phyloP scores from a whole-genome alignment of 2,797 vertebrate genomes.

The Pampus argenteus region DNA sequence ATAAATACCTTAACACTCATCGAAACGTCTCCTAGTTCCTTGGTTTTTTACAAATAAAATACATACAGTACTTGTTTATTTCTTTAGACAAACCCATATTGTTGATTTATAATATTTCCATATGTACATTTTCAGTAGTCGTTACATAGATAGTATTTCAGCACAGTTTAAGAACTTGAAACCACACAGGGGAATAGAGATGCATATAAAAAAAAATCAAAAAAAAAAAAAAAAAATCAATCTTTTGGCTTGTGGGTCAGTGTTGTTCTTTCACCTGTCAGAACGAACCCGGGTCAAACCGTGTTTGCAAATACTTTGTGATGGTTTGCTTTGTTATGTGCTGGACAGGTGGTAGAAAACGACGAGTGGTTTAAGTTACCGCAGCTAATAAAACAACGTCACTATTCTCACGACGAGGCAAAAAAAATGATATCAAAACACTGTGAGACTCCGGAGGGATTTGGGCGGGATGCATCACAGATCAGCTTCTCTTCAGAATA shows the following conservation, averaged over 20 bases:
- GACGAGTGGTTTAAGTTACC: not conserved
- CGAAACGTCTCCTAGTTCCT: conserved; percentile 62
- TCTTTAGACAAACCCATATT: conserved; percentile 52
- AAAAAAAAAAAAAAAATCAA: conserved; percentile 74
- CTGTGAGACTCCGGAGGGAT: not conserved
- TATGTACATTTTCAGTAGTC: conserved; percentile 75
- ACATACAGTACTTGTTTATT: conserved; percentile 68
- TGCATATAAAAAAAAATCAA: too few species aligned
- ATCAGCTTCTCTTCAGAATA: not conserved
- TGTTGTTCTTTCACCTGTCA: conserved; percentile 12
- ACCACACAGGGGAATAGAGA: conserved; percentile 49
- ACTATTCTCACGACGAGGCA: not conserved
- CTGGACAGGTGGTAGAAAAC: not conserved
- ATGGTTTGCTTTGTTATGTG: conserved; percentile 2
- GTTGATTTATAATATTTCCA: conserved; percentile 65
- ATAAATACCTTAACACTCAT: conserved; percentile 80
- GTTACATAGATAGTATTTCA: conserved; percentile 65
- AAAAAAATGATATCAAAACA: not conserved
- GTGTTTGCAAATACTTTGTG: conserved; percentile 19
- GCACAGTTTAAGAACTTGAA: conserved; percentile 60
- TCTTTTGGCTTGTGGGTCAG: conserved; percentile 76
- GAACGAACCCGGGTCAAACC: conserved; percentile 15
- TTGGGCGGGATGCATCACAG: not conserved
- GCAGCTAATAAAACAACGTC: not conserved
- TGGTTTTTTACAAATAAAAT: conserved; percentile 69